Conservation (phyloP, 2,797 vertebrate species). For the Neosalanx taihuensis region DNA sequence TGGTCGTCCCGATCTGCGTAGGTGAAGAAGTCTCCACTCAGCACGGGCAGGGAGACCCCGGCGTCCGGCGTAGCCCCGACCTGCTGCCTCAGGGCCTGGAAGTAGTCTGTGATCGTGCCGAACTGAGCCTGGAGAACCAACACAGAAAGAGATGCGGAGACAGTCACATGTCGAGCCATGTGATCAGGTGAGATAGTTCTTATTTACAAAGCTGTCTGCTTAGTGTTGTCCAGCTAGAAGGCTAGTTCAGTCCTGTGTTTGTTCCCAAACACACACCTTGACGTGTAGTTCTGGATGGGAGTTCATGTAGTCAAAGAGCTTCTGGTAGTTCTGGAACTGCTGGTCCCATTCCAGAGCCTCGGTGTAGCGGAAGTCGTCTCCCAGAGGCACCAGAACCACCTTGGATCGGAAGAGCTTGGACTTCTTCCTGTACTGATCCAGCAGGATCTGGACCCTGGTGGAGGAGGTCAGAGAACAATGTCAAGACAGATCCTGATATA, state of each 20-base stretch:
- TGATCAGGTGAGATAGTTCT: not conserved
- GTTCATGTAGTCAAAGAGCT: constrained; percentile 89
- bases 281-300: constrained; percentile 81
- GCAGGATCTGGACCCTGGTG: constrained; percentile 78
- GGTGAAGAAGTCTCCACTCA: constrained; percentile 93
- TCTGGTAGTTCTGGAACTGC: constrained; percentile 91
- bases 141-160: too few species aligned
- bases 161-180: not conserved
- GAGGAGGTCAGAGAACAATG: constrained; percentile 2
- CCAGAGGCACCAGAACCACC: constrained; percentile 83
- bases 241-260: not conserved
- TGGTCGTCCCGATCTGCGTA: constrained; percentile 93
- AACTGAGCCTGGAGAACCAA: constrained; percentile 80
- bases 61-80: too few species aligned
- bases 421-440: constrained; percentile 95
- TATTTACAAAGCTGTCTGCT: not conserved
- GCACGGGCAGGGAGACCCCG: constrained; percentile 65
- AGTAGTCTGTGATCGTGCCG: constrained; percentile 91
- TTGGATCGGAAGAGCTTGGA: constrained; percentile 86
- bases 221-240: not conserved
- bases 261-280: constrained; percentile 68
- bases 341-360: constrained; percentile 88
- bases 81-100: constrained; percentile 70
- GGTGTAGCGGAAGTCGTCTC: constrained; percentile 88
- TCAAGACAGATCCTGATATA: not conserved